These are phyloP conservation scores for Hemiprocne comata DNA, from an alignment of 2,113 vertebrate species.

Conservation along the genomic window DNA sequence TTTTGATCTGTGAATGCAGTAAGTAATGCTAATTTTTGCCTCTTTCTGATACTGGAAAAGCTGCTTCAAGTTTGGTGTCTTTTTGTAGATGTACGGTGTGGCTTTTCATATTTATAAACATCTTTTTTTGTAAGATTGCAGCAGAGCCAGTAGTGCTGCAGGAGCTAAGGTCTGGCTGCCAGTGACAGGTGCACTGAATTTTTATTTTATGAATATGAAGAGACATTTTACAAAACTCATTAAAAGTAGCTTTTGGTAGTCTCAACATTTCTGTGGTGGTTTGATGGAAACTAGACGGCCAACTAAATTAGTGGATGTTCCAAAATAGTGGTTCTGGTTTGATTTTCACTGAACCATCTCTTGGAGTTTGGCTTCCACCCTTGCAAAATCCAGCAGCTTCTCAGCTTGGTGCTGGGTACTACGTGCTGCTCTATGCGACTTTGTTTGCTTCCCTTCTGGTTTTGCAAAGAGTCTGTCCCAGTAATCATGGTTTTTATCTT, in stretches of 20 bases:
- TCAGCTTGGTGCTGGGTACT: neutral
- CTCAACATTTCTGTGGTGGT: neutral
- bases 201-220: neutral
- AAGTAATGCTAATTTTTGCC: neutral
- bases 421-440: accelerated
- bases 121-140: neutral
- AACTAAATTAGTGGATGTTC: neutral
- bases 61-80: neutral
- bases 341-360: neutral
- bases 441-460: neutral
- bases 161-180: neutral
- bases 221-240: neutral
- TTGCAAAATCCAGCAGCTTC: neutral
- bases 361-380: neutral
- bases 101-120: neutral
- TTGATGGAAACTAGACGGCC: neutral
- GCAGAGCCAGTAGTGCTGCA: neutral
- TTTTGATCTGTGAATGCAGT: neutral
- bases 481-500: neutral
- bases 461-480: neutral
- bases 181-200: neutral
- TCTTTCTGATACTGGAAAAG: neutral
- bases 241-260: neutral
- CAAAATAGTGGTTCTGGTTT: neutral
- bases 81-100: neutral